Evolutionary conservation across 2,797 vertebrate species (phyloP).

Genomic region (Parauchenoglanis ngamensis): DNA sequence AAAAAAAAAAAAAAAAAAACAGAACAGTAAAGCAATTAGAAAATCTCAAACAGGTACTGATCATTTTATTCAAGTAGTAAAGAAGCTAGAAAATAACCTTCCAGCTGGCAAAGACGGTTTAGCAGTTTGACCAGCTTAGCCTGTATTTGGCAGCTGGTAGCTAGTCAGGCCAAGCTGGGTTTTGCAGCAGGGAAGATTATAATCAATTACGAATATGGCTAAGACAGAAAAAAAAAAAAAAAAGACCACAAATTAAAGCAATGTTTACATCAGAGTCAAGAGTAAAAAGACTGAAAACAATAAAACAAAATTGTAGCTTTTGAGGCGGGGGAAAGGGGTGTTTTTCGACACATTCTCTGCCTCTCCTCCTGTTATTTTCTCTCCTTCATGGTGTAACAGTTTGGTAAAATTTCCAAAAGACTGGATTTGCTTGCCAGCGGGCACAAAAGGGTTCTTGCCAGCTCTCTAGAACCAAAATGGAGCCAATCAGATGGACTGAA

Average conservation of each 20-base stretch:
- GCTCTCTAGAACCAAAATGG: conserved; percentile 31
- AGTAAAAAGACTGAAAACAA: background rate
- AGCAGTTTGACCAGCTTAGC: conserved; percentile 13
- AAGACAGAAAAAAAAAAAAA: background rate
- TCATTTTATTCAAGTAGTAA: background rate
- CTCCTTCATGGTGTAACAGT: conserved; percentile 56
- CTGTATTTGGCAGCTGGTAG: background rate
- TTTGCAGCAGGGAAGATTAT: background rate
- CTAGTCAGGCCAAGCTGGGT: background rate
- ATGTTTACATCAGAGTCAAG: conserved; percentile 2
- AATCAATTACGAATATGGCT: background rate
- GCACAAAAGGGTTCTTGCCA: conserved; percentile 45
- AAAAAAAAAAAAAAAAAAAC: background rate
- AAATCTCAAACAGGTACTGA: background rate
- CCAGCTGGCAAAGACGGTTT: background rate
- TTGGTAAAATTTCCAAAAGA: conserved; percentile 47
- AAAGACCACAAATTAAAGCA: background rate
- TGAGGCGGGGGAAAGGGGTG: background rate
- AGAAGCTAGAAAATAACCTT: background rate
- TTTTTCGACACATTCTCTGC: background rate
- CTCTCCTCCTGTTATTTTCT: conserved; percentile 39
- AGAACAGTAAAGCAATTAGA: background rate
- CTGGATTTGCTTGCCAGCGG: conserved; percentile 37
- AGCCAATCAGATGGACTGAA: conserved; percentile 40
- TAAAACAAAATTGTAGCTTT: background rate